These are phyloP conservation scores for Pongo pygmaeus DNA, from an alignment of 2,113 vertebrate genomes.

Conservation along the genomic window DNA sequence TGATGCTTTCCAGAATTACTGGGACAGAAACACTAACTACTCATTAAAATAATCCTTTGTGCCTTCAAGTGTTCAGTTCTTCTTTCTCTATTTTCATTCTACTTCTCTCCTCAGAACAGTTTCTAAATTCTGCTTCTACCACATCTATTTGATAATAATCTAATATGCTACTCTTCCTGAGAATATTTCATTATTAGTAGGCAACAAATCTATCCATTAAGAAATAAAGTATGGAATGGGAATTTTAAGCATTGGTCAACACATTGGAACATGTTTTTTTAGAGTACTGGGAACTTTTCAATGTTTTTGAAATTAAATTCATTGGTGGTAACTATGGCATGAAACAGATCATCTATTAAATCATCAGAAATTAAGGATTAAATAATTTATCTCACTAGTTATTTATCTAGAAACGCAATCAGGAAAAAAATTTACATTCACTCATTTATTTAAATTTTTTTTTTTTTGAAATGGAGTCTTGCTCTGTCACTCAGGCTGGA, in stretches of 20 bases:
- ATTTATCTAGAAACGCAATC: neutral
- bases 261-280: neutral
- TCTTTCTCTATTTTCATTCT: neutral
- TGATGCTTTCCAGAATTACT: neutral
- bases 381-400: neutral
- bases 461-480: too few species aligned
- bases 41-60: neutral
- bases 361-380: neutral
- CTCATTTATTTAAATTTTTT: neutral
- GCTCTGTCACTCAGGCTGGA: too few species aligned
- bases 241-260: neutral
- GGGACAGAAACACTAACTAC: neutral
- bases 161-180: neutral
- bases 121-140: neutral
- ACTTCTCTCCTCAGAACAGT: neutral
- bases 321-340: neutral
- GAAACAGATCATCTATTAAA: neutral
- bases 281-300: neutral
- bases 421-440: neutral
- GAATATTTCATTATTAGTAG: neutral
- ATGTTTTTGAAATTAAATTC: conserved; percentile 20
- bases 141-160: neutral
- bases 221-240: neutral
- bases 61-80: neutral
- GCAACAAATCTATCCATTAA: neutral